Conservation (phyloP, 2,888 invertebrate genomes). For the Gisinianus flammeolus region DNA sequence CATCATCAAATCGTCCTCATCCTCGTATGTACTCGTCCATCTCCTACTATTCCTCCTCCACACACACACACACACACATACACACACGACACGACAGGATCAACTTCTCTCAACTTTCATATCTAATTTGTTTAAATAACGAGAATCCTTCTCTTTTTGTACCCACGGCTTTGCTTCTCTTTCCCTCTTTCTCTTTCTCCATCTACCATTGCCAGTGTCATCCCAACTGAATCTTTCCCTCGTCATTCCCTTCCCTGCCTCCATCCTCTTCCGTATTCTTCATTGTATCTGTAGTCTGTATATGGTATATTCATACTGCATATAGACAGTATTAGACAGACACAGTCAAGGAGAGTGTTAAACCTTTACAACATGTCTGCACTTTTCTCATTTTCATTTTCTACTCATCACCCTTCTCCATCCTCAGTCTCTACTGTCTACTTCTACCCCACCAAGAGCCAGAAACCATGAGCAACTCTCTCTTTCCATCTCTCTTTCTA, state of each 20-base stretch:
- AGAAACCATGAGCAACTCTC: background rate
- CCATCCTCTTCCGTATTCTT: background rate
- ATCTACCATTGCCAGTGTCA: background rate
- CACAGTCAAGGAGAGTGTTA: no score
- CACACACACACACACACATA: background rate
- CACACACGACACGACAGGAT: constrained; percentile 35
- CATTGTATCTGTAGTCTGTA: background rate
- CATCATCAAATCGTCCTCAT: constrained; percentile 39
- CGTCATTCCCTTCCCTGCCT: background rate
- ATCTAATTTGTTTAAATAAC: constrained; percentile 49
- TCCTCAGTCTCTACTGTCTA: background rate
- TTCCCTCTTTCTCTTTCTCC: background rate
- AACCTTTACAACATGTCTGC: no score
- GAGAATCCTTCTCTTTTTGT: constrained; percentile 30
- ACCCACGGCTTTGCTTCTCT: background rate
- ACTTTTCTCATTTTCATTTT: constrained; percentile 10
- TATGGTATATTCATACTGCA: no score
- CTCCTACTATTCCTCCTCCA: background rate
- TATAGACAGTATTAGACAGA: no score
- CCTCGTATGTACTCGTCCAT: background rate
- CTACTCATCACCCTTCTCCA: background rate
- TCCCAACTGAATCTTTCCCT: background rate
- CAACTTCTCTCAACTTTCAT: constrained; percentile 46
- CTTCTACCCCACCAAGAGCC: background rate
- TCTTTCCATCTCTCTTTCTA: background rate